These are phyloP conservation scores for Macrotis lagotis DNA, from an alignment of 2,113 vertebrate species.

Conservation along the genomic window DNA sequence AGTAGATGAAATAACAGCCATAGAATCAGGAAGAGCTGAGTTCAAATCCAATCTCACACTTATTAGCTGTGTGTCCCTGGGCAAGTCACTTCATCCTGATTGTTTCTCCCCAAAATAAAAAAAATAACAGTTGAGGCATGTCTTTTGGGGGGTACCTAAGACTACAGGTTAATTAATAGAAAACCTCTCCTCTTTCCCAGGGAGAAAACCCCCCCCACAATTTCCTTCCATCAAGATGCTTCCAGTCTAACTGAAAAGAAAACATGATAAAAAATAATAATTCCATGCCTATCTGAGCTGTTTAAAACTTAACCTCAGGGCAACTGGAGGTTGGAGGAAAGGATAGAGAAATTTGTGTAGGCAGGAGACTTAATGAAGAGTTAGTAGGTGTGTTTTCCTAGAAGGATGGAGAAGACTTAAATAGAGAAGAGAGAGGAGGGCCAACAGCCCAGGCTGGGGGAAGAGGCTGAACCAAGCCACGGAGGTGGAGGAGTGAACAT, in stretches of 20 bases:
- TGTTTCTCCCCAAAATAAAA: too few species aligned
- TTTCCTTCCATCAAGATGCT: background rate
- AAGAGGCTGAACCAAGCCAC: rapidly evolving
- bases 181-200: background rate
- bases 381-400: background rate
- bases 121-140: background rate
- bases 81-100: background rate
- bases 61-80: background rate
- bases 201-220: background rate
- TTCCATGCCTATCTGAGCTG: background rate
- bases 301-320: background rate
- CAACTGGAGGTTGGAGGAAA: background rate
- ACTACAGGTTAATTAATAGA: background rate
- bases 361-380: background rate
- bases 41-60: background rate
- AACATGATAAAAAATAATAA: background rate
- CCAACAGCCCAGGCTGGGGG: background rate
- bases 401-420: background rate
- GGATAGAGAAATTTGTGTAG: background rate
- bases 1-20: too few species aligned
- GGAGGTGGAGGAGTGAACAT: rapidly evolving
- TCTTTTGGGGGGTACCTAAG: too few species aligned
- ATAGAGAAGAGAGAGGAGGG: background rate
- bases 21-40: background rate
- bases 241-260: background rate